Evolutionary conservation across 2,113 vertebrate species (phyloP).

Genomic region (Xiphias gladius): DNA sequence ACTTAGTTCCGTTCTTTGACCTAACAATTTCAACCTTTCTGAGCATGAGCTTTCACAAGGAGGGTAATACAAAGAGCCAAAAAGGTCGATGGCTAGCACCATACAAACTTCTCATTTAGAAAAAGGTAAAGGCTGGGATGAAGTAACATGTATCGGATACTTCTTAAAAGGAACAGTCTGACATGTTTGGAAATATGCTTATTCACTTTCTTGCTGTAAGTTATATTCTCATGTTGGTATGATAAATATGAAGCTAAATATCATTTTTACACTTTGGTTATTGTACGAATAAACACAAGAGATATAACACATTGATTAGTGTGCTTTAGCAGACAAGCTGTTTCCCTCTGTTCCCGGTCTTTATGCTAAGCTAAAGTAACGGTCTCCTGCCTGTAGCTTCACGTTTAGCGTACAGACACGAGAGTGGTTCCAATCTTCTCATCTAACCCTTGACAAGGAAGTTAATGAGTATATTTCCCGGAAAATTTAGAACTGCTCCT

Average conservation of each 20-base stretch:
- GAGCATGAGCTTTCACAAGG: neutral
- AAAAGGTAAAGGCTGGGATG: neutral
- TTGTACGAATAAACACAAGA: neutral
- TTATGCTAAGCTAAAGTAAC: neutral
- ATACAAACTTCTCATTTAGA: neutral
- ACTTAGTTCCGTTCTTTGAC: conserved; percentile 29
- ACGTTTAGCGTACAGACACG: neutral
- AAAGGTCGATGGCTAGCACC: neutral
- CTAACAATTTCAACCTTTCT: neutral
- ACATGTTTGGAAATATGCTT: neutral
- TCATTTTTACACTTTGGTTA: neutral
- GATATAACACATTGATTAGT: neutral
- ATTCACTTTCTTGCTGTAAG: neutral
- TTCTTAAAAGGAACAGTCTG: neutral
- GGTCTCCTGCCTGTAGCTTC: neutral
- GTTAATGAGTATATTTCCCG: neutral
- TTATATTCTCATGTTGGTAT: neutral
- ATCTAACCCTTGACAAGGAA: neutral
- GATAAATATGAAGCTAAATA: neutral
- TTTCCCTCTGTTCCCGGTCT: neutral
- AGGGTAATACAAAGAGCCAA: neutral
- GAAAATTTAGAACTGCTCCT: neutral
- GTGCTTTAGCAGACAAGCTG: neutral
- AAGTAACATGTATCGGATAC: neutral
- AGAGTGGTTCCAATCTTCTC: neutral